These are phyloP conservation scores for Notarius quadriscutis DNA, from an alignment of 2,113 vertebrate genomes.

Conservation along the genomic window DNA sequence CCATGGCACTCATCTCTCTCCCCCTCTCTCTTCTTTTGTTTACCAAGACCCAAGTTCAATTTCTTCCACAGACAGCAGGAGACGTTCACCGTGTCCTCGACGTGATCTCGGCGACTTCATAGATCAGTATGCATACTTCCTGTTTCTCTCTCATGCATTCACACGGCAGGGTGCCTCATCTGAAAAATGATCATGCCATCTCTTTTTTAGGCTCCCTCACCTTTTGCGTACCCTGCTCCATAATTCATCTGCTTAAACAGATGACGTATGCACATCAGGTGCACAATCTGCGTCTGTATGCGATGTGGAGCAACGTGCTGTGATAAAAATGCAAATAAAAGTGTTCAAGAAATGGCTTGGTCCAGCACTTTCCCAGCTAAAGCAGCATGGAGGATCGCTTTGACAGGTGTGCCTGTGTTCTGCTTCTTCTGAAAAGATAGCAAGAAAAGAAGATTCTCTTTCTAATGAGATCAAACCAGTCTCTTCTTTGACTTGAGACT, in stretches of 20 bases:
- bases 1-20: background rate
- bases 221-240: conserved; percentile 58
- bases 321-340: conserved; percentile 67
- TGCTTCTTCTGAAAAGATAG: conserved; percentile 20
- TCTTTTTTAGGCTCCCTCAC: conserved; percentile 53
- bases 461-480: conserved; percentile 47
- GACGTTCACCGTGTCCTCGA: background rate
- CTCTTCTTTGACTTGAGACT: conserved; percentile 11
- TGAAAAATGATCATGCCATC: conserved; percentile 41
- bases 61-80: background rate
- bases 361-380: conserved; percentile 54
- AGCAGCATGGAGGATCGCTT: conserved; percentile 25
- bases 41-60: background rate
- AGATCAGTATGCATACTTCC: background rate
- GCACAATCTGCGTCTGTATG: conserved; percentile 24
- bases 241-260: conserved; percentile 65
- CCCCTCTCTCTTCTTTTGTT: background rate
- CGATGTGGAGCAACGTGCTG: background rate
- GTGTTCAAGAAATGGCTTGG: conserved; percentile 59
- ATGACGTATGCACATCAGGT: conserved; percentile 55
- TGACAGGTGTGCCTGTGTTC: conserved; percentile 32
- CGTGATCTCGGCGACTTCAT: background rate
- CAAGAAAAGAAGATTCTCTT: conserved; percentile 34
- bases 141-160: background rate
- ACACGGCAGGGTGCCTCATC: conserved; percentile 26